Evolutionary conservation across 2,888 invertebrate species (phyloP).

Genomic region (Hirtodrosophila duncani): DNA sequence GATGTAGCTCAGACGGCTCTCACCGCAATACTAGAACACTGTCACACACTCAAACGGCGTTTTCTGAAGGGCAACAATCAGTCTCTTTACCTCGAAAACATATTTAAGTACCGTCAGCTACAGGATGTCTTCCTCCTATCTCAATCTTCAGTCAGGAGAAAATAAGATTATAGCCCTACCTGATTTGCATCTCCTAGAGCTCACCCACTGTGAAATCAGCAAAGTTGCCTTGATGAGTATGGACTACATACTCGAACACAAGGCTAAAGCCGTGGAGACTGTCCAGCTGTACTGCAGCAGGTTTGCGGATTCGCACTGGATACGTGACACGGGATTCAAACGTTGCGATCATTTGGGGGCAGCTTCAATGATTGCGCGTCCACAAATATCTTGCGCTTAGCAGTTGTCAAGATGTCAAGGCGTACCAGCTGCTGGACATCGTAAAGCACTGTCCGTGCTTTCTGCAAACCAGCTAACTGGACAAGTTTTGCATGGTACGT

Average conservation of each 20-base stretch:
- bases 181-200: slow-evolving; percentile 22
- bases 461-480: slow-evolving; percentile 28
- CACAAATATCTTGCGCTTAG: slow-evolving; percentile 31
- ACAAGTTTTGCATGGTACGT: slow-evolving; percentile 27
- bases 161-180: slow-evolving; percentile 12
- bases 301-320: slow-evolving; percentile 15
- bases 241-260: slow-evolving; percentile 6
- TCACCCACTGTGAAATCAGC: background rate
- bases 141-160: too few relatives aligned
- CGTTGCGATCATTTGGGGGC: slow-evolving; percentile 20
- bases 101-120: background rate
- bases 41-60: slow-evolving; percentile 22
- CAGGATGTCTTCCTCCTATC: slow-evolving; percentile 23
- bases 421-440: slow-evolving; percentile 30
- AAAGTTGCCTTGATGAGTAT: slow-evolving; percentile 13
- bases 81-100: slow-evolving; percentile 1
- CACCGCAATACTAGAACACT: slow-evolving; percentile 38
- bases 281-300: slow-evolving; percentile 33
- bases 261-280: slow-evolving; percentile 11
- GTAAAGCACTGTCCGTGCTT: slow-evolving; percentile 23
- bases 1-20: slow-evolving; percentile 32
- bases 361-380: slow-evolving; percentile 22
- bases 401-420: slow-evolving; percentile 32
- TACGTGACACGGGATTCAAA: slow-evolving; percentile 3
- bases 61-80: slow-evolving; percentile 15